Base-by-base conservation (phyloP, 2,888 invertebrate species). In the Bombylius major region DNA sequence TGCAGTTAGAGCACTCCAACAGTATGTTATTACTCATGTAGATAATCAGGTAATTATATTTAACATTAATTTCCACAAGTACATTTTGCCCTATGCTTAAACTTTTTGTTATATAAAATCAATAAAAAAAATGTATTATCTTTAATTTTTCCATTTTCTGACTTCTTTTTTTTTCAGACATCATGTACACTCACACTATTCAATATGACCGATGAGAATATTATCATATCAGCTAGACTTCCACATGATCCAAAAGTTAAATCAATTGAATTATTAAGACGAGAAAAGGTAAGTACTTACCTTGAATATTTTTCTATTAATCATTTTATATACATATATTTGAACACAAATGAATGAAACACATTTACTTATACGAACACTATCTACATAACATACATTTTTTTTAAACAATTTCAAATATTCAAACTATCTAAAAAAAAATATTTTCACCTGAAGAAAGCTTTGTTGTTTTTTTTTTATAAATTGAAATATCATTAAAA, bases 161-260 rank as follows among this genome's bases (percentile, higher is more conserved):
- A 42, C 36, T 44, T 42, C 32, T 47, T 54, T 55, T 36, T 44
- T 23, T 78, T 79, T 8, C 80, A 92, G 91, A 89, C 89, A 49
- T 82, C 86, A 66, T 92, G 92, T 76, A 86, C 86, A 13, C 76
- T 92, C 67, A 87, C 89, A 57, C 78, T 91, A 60, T 90, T 87
- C 76, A 89, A 90, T 71, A 83, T 89, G 66, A 89, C 89, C 64
- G 86, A 86, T 64, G 91, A 92, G 73, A 92, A 92, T 73, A 86
- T 91, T 60, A 91, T 92, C 66, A 84, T 92, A 65, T 84, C 87
- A 33, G 92, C 89, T 48, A 82, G 86, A 67, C 77, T 87, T 62
- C 82, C 84, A 33, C 83, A 84, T 65, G 77, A 78, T 57, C 76
- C 81, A 47, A 79, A 78, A 65, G 76, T 83, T 36, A 81, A 82